Conservation (phyloP, 2,888 invertebrate species). For the Ichneumoninae sp. region DNA sequence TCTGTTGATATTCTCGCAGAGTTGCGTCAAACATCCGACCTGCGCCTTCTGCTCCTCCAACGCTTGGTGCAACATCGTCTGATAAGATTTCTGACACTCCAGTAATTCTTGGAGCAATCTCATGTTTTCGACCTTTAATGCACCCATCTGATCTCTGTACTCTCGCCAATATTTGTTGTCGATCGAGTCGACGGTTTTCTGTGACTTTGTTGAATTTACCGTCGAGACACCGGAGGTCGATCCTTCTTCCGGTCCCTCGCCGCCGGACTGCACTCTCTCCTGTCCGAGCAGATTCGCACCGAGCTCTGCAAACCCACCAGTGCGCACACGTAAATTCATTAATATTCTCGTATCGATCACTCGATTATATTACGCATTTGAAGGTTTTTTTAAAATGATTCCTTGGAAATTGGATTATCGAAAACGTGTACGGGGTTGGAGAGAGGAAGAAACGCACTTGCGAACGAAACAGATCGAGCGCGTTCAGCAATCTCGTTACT, state of each 20-base stretch:
- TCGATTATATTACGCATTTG: neutral
- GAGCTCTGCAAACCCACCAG: conserved; percentile 87
- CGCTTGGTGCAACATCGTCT: conserved; percentile 89
- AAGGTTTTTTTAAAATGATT: neutral
- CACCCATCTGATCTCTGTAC: conserved; percentile 85
- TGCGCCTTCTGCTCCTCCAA: conserved; percentile 89
- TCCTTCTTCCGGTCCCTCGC: conserved; percentile 85
- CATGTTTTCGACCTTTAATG: conserved; percentile 84
- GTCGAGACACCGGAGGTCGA: conserved; percentile 88
- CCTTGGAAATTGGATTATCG: neutral
- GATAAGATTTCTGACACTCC: conserved; percentile 91
- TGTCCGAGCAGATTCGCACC: conserved; percentile 94
- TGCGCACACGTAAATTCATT: neutral
- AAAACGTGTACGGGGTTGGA: neutral
- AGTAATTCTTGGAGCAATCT: conserved; percentile 91
- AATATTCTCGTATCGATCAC: conserved; percentile 20
- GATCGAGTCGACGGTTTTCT: conserved; percentile 85
- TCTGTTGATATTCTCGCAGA: conserved; percentile 82
- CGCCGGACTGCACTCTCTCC: conserved; percentile 85
- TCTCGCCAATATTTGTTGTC: conserved; percentile 84
- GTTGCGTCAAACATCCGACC: conserved; percentile 86
- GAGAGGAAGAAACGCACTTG: neutral
- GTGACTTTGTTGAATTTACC: conserved; percentile 88
- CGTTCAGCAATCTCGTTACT: conserved; percentile 64
- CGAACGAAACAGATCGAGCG: conserved; percentile 27